A percentile compares a stretch with the other conserved stretches of the same genome.
Evolutionary conservation across 2,888 invertebrate species (phyloP).

Genomic region (Zele albiditarsus): DNA sequence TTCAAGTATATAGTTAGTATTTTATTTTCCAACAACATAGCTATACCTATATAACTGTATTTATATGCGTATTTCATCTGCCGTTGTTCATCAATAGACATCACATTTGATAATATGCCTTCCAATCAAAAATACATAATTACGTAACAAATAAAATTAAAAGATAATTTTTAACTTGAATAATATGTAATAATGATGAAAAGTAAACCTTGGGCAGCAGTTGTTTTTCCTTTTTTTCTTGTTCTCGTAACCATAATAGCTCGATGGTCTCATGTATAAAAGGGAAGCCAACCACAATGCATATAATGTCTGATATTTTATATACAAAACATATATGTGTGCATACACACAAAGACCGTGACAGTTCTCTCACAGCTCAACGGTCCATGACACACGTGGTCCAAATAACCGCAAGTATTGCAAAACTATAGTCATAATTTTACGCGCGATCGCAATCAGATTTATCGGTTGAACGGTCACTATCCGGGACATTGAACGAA

Average conservation of each 20-base stretch:
- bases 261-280: neutral
- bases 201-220: neutral
- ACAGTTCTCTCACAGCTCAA: constrained; percentile 22
- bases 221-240: neutral
- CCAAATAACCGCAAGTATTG: constrained; percentile 27
- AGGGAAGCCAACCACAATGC: neutral
- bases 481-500: constrained; percentile 18
- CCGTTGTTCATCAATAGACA: constrained; percentile 5
- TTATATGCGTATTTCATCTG: neutral
- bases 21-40: constrained; percentile 29
- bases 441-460: constrained; percentile 33
- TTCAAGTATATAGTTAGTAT: constrained; percentile 15
- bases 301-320: neutral
- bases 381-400: constrained; percentile 10
- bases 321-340: neutral
- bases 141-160: neutral
- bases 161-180: neutral
- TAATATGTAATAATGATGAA: neutral
- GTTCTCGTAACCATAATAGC: neutral
- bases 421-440: constrained; percentile 29
- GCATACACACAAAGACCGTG: neutral
- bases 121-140: constrained; percentile 23
- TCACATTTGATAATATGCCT: constrained; percentile 26
- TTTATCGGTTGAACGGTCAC: constrained; percentile 19
- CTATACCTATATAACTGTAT: constrained; percentile 27